Evolutionary conservation across 1,140 invertebrate species (phyloP).

Genomic region (Pantala flavescens): DNA sequence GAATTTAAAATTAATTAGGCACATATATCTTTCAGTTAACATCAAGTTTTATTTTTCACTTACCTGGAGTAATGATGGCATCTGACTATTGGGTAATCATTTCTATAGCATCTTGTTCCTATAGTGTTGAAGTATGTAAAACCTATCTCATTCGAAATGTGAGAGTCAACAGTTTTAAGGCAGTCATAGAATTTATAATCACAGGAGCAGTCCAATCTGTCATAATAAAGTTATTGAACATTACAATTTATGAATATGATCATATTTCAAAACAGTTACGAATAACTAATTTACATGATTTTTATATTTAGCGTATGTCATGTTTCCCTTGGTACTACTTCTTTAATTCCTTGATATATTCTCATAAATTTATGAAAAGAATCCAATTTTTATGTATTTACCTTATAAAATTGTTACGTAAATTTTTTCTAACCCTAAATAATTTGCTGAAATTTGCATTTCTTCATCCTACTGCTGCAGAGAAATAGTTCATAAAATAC

Average conservation of each 20-base stretch:
- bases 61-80: slow-evolving; percentile 38
- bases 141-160: slow-evolving; percentile 44
- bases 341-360: too few relatives aligned
- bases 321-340: too few relatives aligned
- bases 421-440: too few relatives aligned
- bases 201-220: slow-evolving; percentile 49
- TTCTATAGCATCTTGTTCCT: slow-evolving; percentile 51
- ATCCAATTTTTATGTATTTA: too few relatives aligned
- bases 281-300: slow-evolving; percentile 18
- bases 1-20: background rate
- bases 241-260: background rate
- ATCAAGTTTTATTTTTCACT: slow-evolving; percentile 19
- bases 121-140: slow-evolving; percentile 53
- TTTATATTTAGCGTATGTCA: too few relatives aligned
- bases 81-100: slow-evolving; percentile 49
- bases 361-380: too few relatives aligned
- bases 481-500: too few relatives aligned
- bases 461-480: too few relatives aligned
- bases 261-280: slow-evolving; percentile 12
- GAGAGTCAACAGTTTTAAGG: slow-evolving; percentile 40
- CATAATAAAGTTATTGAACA: too few relatives aligned
- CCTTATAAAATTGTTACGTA: too few relatives aligned
- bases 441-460: too few relatives aligned
- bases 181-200: slow-evolving; percentile 57
- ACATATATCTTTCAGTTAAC: slow-evolving; percentile 29